These are phyloP conservation scores for Adelosebastes latens DNA, from an alignment of 2,797 vertebrate species.

Conservation along the genomic window DNA sequence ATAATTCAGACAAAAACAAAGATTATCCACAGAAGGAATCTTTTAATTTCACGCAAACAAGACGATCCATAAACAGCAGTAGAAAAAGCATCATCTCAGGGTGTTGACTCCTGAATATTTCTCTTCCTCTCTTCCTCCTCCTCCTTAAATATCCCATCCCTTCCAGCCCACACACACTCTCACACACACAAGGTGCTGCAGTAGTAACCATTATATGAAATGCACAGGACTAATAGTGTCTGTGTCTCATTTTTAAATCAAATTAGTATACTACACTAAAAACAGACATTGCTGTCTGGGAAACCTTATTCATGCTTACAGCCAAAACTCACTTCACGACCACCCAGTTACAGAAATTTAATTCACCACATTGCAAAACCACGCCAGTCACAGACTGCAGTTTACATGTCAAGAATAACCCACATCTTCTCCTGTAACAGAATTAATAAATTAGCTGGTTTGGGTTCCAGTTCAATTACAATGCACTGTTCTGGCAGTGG, in stretches of 20 bases:
- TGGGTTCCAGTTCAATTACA: slow-evolving; percentile 5
- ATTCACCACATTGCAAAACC: slow-evolving; percentile 22
- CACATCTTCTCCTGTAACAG: slow-evolving; percentile 15
- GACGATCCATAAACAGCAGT: neutral
- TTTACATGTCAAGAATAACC: slow-evolving; percentile 22
- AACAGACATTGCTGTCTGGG: neutral
- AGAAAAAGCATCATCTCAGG: neutral
- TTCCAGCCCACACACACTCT: neutral
- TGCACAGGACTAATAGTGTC: neutral
- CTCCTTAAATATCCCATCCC: too few relatives aligned
- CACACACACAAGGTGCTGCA: neutral
- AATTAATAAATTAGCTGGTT: slow-evolving; percentile 35
- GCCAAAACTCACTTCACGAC: slow-evolving; percentile 23
- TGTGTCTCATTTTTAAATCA: neutral
- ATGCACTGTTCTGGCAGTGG: neutral
- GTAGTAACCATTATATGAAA: neutral
- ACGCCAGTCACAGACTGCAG: neutral
- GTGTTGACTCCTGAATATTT: neutral
- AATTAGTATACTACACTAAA: neutral
- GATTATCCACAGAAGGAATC: neutral
- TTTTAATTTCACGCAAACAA: neutral
- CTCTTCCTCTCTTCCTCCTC: neutral
- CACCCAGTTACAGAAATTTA: slow-evolving; percentile 35
- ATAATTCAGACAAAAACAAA: neutral
- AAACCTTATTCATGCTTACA: neutral